Conservation (phyloP, 2,113 vertebrate species). For the Pseudopipra pipra region DNA sequence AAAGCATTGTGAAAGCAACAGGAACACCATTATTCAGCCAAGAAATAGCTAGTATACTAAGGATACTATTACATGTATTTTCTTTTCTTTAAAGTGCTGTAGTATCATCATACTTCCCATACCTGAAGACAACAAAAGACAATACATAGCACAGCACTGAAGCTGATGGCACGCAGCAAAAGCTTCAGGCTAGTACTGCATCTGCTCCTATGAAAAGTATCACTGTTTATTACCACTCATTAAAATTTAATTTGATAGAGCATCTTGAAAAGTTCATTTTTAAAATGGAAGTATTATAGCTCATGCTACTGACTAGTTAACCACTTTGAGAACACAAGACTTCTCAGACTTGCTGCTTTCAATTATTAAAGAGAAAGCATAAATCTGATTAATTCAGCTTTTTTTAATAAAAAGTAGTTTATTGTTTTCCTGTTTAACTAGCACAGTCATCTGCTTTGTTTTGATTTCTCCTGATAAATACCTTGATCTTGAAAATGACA, state of each 20-base stretch:
- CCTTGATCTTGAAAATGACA: not conserved
- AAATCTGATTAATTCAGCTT: not conserved
- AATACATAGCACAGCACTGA: not conserved
- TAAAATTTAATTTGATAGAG: constrained; percentile 67
- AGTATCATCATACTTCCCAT: not conserved
- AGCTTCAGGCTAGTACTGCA: constrained; percentile 21
- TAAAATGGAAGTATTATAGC: constrained; percentile 18
- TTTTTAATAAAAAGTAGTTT: not conserved
- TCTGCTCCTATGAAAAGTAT: constrained; percentile 42
- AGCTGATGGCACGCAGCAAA: not conserved
- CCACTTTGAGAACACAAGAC: constrained; percentile 21
- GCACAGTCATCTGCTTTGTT: not conserved
- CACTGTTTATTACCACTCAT: constrained; percentile 58
- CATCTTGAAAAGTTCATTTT: constrained; percentile 68
- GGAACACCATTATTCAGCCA: not conserved
- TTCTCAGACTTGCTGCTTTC: constrained; percentile 13
- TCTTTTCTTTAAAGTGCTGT: not conserved
- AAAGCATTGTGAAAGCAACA: not conserved
- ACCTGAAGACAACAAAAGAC: not conserved
- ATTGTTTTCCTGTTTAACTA: not conserved
- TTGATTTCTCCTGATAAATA: not conserved
- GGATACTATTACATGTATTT: not conserved
- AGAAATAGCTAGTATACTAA: not conserved
- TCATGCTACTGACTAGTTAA: constrained; percentile 45
- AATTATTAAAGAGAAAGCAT: constrained; percentile 8